Evolutionary conservation across 2,797 vertebrate genomes (phyloP).

Genomic region (Potorous gilbertii): DNA sequence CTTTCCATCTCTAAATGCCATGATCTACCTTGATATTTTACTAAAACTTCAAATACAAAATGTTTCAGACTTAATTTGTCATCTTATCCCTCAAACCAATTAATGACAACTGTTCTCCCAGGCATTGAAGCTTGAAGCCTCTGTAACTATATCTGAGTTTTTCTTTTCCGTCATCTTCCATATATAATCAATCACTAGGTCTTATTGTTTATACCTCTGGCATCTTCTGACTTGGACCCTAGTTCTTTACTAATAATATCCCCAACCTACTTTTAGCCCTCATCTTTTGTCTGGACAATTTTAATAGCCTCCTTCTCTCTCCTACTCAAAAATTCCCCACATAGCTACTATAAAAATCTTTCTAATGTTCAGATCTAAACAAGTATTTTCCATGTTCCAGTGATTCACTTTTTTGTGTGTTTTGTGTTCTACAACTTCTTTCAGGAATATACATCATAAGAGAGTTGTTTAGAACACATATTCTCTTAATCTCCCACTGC

Average conservation of each 20-base stretch:
- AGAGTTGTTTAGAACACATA: not conserved
- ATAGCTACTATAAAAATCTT: not conserved
- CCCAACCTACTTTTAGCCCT: not conserved
- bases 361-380: not conserved
- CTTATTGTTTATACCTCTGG: not conserved
- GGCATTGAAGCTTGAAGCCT: not conserved
- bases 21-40: not conserved
- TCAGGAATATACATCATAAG: not conserved
- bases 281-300: not conserved
- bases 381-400: not conserved
- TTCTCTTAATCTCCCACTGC: not conserved
- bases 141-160: not conserved
- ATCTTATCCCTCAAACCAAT: not conserved
- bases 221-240: not conserved
- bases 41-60: not conserved
- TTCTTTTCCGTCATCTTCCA: not conserved
- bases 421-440: not conserved
- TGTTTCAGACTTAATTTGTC: not conserved
- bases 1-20: not conserved
- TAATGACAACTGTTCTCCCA: not conserved
- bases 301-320: not conserved
- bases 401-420: not conserved
- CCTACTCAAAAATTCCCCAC: not conserved
- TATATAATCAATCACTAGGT: not conserved
- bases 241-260: not conserved